Conservation (phyloP, 2,113 vertebrate species). For the Cavia aperea region DNA sequence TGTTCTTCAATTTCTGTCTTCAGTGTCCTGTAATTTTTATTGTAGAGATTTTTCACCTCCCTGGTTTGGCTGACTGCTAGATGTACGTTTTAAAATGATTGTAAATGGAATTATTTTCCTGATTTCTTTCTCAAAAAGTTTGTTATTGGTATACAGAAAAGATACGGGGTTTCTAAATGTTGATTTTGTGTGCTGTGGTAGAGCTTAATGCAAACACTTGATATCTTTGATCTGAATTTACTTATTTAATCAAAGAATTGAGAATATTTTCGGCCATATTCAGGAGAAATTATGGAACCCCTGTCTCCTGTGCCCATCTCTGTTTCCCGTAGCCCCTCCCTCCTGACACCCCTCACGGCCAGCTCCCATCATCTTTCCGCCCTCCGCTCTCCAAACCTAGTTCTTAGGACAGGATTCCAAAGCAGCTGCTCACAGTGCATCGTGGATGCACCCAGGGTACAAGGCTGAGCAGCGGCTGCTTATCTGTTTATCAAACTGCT, state of each 20-base stretch:
- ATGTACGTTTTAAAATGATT: neutral
- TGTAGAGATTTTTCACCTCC: neutral
- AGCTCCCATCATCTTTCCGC: neutral
- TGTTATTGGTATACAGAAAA: neutral
- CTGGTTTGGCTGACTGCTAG: neutral
- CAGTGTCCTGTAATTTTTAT: neutral
- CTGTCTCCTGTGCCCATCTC: rapidly evolving
- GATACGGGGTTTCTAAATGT: neutral
- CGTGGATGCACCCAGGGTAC: rapidly evolving
- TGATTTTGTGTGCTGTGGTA: neutral
- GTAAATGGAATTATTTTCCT: neutral
- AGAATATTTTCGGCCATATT: neutral
- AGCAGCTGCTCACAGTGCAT: rapidly evolving
- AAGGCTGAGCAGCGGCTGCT: no score
- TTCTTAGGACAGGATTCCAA: no score
- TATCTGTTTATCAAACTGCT: neutral
- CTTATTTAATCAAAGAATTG: neutral
- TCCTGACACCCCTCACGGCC: neutral
- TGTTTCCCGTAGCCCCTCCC: neutral
- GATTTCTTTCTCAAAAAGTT: neutral
- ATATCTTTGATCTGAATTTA: neutral
- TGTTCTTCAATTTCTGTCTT: neutral
- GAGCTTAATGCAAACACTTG: neutral
- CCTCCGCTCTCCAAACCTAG: neutral
- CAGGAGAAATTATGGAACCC: rapidly evolving